A percentile compares a stretch with the other conserved stretches of the same genome.
These are phyloP conservation scores for Sycophila sp. DNA, from an alignment of 1,140 invertebrate genomes.

Conservation along the genomic window DNA sequence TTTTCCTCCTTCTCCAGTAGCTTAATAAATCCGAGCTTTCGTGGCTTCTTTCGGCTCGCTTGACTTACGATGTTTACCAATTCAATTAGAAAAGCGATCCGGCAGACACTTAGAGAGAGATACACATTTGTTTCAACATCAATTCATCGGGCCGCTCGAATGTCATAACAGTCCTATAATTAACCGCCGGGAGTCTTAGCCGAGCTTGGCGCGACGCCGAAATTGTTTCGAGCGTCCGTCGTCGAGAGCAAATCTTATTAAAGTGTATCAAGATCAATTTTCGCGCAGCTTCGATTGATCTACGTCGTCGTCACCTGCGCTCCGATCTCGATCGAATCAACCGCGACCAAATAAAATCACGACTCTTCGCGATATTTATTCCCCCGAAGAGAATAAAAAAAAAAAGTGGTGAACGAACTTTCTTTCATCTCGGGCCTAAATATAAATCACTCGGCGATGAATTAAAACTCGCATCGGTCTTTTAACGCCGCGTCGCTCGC, in stretches of 20 bases:
- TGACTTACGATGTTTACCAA: conserved; percentile 67
- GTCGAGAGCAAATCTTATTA: background rate
- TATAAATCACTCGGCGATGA: too few species aligned
- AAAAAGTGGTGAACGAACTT: too few species aligned
- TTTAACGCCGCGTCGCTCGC: too few species aligned
- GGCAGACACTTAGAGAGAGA: conserved; percentile 42
- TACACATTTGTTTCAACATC: conserved; percentile 66
- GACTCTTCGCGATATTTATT: too few species aligned
- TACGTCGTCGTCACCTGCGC: too few species aligned
- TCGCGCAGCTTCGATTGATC: too few species aligned
- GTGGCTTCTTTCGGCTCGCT: conserved; percentile 29
- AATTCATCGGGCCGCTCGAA: conserved; percentile 62
- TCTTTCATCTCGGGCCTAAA: too few species aligned
- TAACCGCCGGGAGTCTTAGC: conserved; percentile 49
- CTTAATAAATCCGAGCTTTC: conserved; percentile 2
- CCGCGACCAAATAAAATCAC: too few species aligned
- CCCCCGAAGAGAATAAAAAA: too few species aligned
- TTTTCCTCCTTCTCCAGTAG: conserved; percentile 49
- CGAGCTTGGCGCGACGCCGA: background rate
- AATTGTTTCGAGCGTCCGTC: background rate
- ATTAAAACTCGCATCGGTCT: too few species aligned
- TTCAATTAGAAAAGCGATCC: conserved; percentile 63
- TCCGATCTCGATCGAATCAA: too few species aligned
- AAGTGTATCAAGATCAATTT: background rate
- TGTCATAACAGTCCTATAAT: conserved; percentile 69